phyloP scores from a whole-genome alignment of 2,113 vertebrate species.

The Stigmatopora argus region DNA sequence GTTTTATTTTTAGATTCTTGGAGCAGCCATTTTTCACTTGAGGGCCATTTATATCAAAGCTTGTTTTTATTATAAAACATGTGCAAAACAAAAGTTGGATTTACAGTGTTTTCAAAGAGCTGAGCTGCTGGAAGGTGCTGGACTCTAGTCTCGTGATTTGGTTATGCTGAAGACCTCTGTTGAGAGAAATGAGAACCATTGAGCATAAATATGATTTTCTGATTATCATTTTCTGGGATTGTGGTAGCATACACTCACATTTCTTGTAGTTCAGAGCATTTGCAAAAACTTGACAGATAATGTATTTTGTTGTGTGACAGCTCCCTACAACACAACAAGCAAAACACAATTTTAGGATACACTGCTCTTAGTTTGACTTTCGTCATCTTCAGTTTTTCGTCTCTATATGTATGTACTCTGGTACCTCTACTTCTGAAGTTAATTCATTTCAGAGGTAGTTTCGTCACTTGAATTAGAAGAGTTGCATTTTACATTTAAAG shows the following conservation, averaged over 20 bases:
- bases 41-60: no score
- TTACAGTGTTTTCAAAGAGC: constrained; percentile 82
- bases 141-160: constrained; percentile 78
- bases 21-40: no score
- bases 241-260: constrained; percentile 76
- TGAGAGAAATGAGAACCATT: constrained; percentile 29
- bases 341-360: constrained; percentile 22
- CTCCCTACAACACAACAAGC: constrained; percentile 71
- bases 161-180: constrained; percentile 89
- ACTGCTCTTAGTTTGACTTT: background rate
- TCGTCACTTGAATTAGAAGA: no score
- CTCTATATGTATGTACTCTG: background rate
- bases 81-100: constrained; percentile 27
- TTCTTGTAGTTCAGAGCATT: constrained; percentile 84
- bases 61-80: no score
- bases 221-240: background rate
- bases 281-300: constrained; percentile 84
- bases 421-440: no score
- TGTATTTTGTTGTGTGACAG: constrained; percentile 87
- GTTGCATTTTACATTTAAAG: no score
- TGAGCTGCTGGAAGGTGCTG: constrained; percentile 84
- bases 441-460: no score
- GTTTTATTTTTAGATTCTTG: no score
- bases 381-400: constrained; percentile 11
- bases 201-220: background rate